These are phyloP conservation scores for Nycticorax nycticorax DNA, from an alignment of 2,113 vertebrate genomes.

Conservation along the genomic window DNA sequence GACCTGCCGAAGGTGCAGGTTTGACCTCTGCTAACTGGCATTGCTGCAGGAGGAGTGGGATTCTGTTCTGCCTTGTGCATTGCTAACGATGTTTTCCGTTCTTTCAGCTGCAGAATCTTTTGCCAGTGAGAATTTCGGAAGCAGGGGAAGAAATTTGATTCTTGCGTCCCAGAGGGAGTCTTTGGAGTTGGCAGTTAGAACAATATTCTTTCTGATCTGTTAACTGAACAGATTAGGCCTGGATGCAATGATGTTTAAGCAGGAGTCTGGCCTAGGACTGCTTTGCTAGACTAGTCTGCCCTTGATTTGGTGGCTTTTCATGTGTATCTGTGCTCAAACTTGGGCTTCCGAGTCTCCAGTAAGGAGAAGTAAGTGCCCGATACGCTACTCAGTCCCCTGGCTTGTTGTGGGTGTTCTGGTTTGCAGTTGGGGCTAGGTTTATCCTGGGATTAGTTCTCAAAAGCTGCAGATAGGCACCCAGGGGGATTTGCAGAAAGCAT, in stretches of 20 bases:
- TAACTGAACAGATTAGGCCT: constrained; percentile 31
- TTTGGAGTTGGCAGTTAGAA: constrained; percentile 55
- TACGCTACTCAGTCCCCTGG: neutral
- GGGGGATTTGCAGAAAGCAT: constrained; percentile 16
- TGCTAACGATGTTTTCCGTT: neutral
- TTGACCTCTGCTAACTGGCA: neutral
- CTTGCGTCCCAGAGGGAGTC: constrained; percentile 1
- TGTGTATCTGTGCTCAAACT: neutral
- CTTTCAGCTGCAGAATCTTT: neutral
- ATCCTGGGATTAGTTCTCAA: constrained; percentile 23
- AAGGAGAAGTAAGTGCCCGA: neutral
- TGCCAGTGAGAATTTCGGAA: neutral
- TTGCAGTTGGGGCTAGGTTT: neutral
- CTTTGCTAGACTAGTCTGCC: neutral
- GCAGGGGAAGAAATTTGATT: constrained; percentile 35
- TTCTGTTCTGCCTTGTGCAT: accelerated
- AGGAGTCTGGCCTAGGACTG: neutral
- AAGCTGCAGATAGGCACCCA: constrained; percentile 18
- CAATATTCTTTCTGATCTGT: constrained; percentile 53
- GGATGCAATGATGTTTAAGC: neutral
- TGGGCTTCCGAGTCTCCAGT: neutral
- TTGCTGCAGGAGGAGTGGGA: neutral
- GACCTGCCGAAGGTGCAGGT: accelerated
- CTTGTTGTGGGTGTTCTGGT: neutral
- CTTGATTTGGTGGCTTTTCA: neutral